Evolutionary conservation across 1,140 invertebrate genomes (phyloP), one percentile per base, ranked within the genome.

Genomic region (Apis laboriosa): DNA sequence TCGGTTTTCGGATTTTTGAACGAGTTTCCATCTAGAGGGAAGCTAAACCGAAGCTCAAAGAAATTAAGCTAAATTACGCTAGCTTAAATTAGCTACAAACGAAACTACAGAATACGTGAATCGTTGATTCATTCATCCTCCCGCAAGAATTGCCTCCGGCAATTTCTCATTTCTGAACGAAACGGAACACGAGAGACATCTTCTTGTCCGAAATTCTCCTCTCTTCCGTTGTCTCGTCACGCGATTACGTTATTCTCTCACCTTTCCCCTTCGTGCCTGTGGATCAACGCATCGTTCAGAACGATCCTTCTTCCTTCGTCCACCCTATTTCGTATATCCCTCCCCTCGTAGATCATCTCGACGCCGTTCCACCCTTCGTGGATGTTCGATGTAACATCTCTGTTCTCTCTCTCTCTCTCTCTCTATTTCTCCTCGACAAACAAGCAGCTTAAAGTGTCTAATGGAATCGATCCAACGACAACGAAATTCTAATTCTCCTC

Each of bases 401-500:
- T 66, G 15, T 53, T 55, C 68, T 66, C 77, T 78, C 84, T 74
- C 80, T 80, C 83, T 84, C 84, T 83, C 67, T 66, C 77, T 78
- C 84, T 74, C 80, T 80, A 81, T 84, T 49, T 77, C 78, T 79
- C 76, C 85, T 88, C 86, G 84, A 84, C 83, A 61, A 85, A 89
- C 88, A 81, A 87, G 87, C 84, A 74, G 79, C 80, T 34, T 79
- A 73, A 34, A 78, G 77, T 78, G 71, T 83, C 85, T 92, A 92
- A 93, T 92, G 88, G 89, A 92, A 92, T 92, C 91, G 88, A 90
- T 89, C 88, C 87, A 86, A 82, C 77, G 82, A 87, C 87, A 86
- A 82, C 77, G 82, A 87, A 85, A 89, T 84, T 91, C 91, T 86
- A 90, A 43, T 43, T 87, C 84, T 77, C 72, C 84, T 90, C 86